Evolutionary conservation across 2,797 vertebrate genomes (phyloP).

Genomic region (Poeciliopsis presidionis): DNA sequence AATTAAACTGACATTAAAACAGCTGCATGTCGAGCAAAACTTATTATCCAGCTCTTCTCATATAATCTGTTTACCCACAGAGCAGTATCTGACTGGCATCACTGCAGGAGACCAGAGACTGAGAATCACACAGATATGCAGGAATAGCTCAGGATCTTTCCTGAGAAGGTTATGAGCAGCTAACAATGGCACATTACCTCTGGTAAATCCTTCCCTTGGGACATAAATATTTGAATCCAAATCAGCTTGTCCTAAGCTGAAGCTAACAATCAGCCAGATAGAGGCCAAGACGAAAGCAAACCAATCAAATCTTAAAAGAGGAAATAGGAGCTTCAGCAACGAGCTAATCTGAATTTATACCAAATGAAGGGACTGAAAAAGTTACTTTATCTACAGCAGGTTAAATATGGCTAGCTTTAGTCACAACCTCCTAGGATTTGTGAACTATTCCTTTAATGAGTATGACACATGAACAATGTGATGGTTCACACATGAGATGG

Average conservation of each 20-base stretch:
- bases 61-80: slow-evolving; percentile 45
- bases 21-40: slow-evolving; percentile 42
- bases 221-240: background rate
- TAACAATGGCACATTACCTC: background rate
- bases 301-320: background rate
- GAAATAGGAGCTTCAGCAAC: background rate
- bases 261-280: background rate
- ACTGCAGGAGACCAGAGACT: slow-evolving; percentile 37
- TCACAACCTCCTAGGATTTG: background rate
- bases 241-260: background rate
- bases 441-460: background rate
- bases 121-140: slow-evolving; percentile 18
- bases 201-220: background rate
- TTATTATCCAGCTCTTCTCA: slow-evolving; percentile 49
- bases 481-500: slow-evolving; percentile 41
- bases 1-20: slow-evolving; percentile 63
- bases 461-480: slow-evolving; percentile 34
- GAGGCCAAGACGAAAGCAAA: background rate
- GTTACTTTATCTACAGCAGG: background rate
- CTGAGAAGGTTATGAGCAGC: background rate
- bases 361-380: background rate
- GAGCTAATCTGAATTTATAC: background rate
- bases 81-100: slow-evolving; percentile 43
- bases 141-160: background rate
- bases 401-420: background rate